A percentile compares a stretch with the other conserved stretches of the same genome.
Conservation (phyloP, 2,888 invertebrate species). For the Carterocephalus palaemon region DNA sequence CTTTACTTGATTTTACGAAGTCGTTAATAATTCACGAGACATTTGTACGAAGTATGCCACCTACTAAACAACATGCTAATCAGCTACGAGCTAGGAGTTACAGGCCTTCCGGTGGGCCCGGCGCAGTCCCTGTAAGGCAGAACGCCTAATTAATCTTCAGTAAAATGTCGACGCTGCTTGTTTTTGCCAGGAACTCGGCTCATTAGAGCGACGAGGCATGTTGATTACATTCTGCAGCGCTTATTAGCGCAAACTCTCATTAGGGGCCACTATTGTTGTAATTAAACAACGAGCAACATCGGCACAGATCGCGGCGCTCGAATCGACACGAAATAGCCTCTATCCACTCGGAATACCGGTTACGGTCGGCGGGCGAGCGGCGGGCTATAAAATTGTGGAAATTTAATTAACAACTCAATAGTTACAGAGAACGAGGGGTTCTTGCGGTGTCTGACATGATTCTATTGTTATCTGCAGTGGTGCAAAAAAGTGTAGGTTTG, state of each 20-base stretch:
- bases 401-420: constrained; percentile 78
- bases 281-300: constrained; percentile 74
- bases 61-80: constrained; percentile 50
- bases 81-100: constrained; percentile 53
- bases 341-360: constrained; percentile 45
- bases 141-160: constrained; percentile 74
- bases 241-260: constrained; percentile 79
- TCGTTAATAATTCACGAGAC: constrained; percentile 34
- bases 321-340: constrained; percentile 47
- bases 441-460: constrained; percentile 70
- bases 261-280: constrained; percentile 78
- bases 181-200: constrained; percentile 76
- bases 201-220: constrained; percentile 77
- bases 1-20: constrained; percentile 17
- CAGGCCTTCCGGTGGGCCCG: constrained; percentile 50
- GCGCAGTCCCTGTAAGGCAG: constrained; percentile 55
- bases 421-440: constrained; percentile 63
- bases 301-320: constrained; percentile 45
- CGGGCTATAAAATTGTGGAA: constrained; percentile 56
- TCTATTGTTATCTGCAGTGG: constrained; percentile 66
- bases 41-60: constrained; percentile 43
- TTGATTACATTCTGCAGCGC: constrained; percentile 78
- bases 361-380: constrained; percentile 30
- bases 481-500: constrained; percentile 69
- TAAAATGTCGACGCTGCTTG: constrained; percentile 71